phyloP scores from a whole-genome alignment of 2,888 invertebrate genomes.

The Drosophila hamatofila region DNA sequence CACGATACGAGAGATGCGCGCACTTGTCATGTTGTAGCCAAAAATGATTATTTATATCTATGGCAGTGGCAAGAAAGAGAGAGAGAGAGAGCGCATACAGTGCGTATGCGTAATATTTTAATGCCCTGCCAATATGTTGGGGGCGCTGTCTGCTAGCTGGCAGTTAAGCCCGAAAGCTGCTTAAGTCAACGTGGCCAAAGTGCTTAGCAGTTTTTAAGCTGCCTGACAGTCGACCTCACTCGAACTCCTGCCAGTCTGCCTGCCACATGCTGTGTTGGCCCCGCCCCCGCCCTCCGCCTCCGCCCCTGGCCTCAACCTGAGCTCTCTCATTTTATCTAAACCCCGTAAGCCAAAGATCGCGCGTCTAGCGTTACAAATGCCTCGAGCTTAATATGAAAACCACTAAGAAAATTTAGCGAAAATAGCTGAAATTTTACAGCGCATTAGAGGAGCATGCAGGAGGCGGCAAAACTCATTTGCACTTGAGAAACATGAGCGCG shows the following conservation, averaged over 20 bases:
- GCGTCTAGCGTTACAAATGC: constrained; percentile 64
- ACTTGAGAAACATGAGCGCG: constrained; percentile 69
- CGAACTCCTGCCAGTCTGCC: not conserved
- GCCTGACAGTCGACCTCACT: constrained; percentile 21
- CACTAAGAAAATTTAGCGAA: constrained; percentile 76
- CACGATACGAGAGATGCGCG: constrained; percentile 68
- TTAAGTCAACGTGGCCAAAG: constrained; percentile 68
- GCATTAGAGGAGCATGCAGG: constrained; percentile 41
- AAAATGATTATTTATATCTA: constrained; percentile 68
- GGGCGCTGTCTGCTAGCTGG: constrained; percentile 47
- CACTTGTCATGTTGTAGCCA: constrained; percentile 66
- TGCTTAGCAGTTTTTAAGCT: constrained; percentile 74
- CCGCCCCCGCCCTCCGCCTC: not conserved
- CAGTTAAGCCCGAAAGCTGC: constrained; percentile 70
- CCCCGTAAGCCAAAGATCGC: constrained; percentile 57
- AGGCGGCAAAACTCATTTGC: constrained; percentile 67
- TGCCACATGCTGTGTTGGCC: constrained; percentile 6
- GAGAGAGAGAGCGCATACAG: not conserved
- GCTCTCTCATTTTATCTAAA: constrained; percentile 28
- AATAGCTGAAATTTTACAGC: constrained; percentile 65
- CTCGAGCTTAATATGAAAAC: constrained; percentile 72
- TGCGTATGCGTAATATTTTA: constrained; percentile 70
- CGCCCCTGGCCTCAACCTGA: constrained; percentile 30
- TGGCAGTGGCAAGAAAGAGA: constrained; percentile 27
- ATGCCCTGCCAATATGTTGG: constrained; percentile 67